Evolutionary conservation across 2,888 invertebrate species (phyloP), one percentile per base, ranked within the genome.

Genomic region (Thyatira batis): DNA sequence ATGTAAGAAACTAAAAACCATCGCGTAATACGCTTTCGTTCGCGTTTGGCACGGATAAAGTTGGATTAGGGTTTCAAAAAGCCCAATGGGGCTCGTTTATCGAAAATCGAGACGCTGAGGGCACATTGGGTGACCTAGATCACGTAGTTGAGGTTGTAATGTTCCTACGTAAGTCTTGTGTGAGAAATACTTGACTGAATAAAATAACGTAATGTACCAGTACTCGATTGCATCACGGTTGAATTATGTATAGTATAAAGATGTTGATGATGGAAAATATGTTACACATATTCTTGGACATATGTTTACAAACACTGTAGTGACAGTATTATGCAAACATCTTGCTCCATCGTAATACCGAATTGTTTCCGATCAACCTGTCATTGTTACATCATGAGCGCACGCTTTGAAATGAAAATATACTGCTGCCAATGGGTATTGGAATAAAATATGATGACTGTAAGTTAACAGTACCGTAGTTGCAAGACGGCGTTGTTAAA

Each of bases 31-130:
- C 17, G 39, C 8, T 39, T 39, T 39, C 39, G 8, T 39, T 39
- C 39, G 39, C 6, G 17, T n/a, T 13, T 39, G 17, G 8, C 17
- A 39, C 39, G 17, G 39, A 39, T 39, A 39, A 6, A 27, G 27
- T 49, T 27, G 21, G 27, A 60, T 78, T 75, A 76, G 66, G 63
- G 65, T 71, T 67, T 73, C 70, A 58, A 65, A 73, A 76, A 68
- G 62, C 73, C 84, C 82, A 67, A 68, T 67, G 82, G 84, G 81
- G 68, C 77, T 76, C 76, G 77, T 87, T 84, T 77, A 65, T 60
- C 67, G 82, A 75, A 84, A 84, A 80, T 74, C 71, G 81, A 80
- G 76, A 71, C 69, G 72, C 69, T 57, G 61, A 69, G 67, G 61
- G 68, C 60, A 71, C 70, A 65, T 55, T 60, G 63, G 63, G 58